phyloP scores from a whole-genome alignment of 2,113 vertebrate genomes.

The Lota lota region DNA sequence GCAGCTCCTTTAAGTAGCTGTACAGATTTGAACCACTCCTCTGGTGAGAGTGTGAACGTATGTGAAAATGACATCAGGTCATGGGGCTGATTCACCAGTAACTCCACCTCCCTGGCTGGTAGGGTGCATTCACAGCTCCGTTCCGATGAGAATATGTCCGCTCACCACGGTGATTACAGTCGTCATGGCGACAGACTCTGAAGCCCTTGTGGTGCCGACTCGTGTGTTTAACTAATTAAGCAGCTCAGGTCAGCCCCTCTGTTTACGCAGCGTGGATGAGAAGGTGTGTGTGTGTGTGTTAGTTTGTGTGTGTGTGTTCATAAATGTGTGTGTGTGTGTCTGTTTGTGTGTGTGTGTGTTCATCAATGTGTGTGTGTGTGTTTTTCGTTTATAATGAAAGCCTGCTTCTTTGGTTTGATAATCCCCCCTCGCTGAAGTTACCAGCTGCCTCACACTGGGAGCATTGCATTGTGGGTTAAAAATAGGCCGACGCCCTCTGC shows the following conservation, averaged over 20 bases:
- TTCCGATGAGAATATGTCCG: slow-evolving; percentile 6
- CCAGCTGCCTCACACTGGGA: slow-evolving; percentile 64
- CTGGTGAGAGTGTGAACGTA: too few species aligned
- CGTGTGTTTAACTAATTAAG: slow-evolving; percentile 48
- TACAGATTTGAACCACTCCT: too few species aligned
- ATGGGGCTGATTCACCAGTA: background rate
- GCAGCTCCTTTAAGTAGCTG: too few species aligned
- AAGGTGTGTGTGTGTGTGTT: slow-evolving; percentile 3
- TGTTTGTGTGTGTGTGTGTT: background rate
- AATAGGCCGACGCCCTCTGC: slow-evolving; percentile 67
- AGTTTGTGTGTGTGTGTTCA: slow-evolving; percentile 1
- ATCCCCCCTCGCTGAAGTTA: slow-evolving; percentile 33
- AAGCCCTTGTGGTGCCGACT: slow-evolving; percentile 27
- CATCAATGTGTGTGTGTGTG: background rate
- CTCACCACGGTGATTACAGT: slow-evolving; percentile 20
- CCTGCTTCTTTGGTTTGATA: slow-evolving; percentile 53
- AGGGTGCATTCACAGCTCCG: background rate
- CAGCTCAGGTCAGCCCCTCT: slow-evolving; percentile 30
- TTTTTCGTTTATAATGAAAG: slow-evolving; percentile 34
- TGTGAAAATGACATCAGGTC: too few species aligned
- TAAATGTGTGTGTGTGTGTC: slow-evolving; percentile 13
- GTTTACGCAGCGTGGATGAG: slow-evolving; percentile 29
- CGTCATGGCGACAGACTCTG: slow-evolving; percentile 33
- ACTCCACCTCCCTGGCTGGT: background rate
- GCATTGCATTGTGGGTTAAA: slow-evolving; percentile 69